Evolutionary conservation across 2,797 vertebrate species (phyloP).

Genomic region (Rhinatrema bivittatum): DNA sequence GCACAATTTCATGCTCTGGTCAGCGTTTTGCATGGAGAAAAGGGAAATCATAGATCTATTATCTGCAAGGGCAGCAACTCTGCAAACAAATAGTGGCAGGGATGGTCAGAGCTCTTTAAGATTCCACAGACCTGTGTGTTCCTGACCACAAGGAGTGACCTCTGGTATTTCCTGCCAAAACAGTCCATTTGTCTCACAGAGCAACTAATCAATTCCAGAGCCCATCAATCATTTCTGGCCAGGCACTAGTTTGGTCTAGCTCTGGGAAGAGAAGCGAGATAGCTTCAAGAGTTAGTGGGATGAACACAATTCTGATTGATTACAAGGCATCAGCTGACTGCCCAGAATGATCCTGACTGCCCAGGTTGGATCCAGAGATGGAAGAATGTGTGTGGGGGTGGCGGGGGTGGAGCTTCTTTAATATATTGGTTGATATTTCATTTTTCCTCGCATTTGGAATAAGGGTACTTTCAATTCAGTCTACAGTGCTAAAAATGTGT

Average conservation of each 20-base stretch:
- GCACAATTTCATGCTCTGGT: no score
- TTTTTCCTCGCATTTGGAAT: no score
- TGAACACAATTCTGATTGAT: constrained; percentile 84
- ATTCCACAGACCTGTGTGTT: constrained; percentile 56
- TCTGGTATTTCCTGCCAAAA: constrained; percentile 82
- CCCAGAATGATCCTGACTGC: constrained; percentile 55
- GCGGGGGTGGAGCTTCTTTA: no score
- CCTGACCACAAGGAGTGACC: constrained; percentile 74
- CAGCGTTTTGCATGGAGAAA: no score
- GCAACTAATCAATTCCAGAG: constrained; percentile 93
- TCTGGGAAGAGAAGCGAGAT: constrained; percentile 53
- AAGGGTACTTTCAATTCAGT: no score
- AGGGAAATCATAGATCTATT: no score
- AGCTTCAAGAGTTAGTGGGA: constrained; percentile 66
- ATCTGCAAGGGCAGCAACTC: constrained; percentile 24
- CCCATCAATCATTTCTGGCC: constrained; percentile 76
- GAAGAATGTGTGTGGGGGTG: no score
- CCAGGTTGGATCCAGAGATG: no score
- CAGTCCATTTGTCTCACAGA: constrained; percentile 84
- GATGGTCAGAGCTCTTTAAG: constrained; percentile 55
- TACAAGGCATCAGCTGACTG: constrained; percentile 52
- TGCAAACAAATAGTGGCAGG: constrained; percentile 40
- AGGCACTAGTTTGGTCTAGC: constrained; percentile 38
- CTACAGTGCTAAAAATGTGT: no score
- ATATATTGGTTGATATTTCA: no score